A percentile compares a stretch with the other conserved stretches of the same genome.
These are phyloP conservation scores for Yoshiicerus persimilis DNA, from an alignment of 1,140 invertebrate genomes.

Conservation along the genomic window DNA sequence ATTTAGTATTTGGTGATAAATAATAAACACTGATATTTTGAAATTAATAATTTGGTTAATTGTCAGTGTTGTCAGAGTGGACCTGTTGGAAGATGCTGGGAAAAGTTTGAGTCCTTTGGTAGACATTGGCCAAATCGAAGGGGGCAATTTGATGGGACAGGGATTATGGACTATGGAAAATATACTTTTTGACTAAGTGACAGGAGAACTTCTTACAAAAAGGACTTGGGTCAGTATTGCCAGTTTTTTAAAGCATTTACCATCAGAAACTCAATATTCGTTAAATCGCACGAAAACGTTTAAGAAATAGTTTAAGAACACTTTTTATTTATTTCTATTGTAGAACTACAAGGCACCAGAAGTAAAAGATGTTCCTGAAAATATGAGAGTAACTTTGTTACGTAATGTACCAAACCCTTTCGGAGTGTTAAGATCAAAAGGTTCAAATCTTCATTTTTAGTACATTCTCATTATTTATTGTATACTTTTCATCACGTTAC, in stretches of 20 bases:
- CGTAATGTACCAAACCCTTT: conserved; percentile 61
- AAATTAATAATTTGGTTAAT: not conserved
- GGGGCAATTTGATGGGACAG: conserved; percentile 82
- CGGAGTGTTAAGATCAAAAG: not conserved
- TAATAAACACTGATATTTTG: not conserved
- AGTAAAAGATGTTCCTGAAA: conserved; percentile 79
- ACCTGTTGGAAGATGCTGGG: conserved; percentile 75
- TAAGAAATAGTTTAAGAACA: not conserved
- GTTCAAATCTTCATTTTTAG: too few species aligned
- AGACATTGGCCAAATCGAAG: conserved; percentile 71
- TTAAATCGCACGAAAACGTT: not conserved
- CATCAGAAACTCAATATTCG: not conserved
- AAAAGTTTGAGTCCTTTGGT: conserved; percentile 71
- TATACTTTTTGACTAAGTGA: conserved; percentile 34
- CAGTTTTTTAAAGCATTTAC: not conserved
- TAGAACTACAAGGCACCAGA: conserved; percentile 78
- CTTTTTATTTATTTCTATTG: conserved; percentile 11
- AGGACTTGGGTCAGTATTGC: conserved; percentile 31
- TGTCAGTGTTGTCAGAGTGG: conserved; percentile 61
- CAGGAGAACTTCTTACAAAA: conserved; percentile 38
- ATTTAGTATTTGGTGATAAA: too few species aligned
- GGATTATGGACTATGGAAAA: conserved; percentile 70
- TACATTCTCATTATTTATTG: too few species aligned
- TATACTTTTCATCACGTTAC: too few species aligned
- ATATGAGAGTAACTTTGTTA: conserved; percentile 75